Evolutionary conservation across 2,797 vertebrate genomes (phyloP).

Genomic region (Sebastes nivosus): DNA sequence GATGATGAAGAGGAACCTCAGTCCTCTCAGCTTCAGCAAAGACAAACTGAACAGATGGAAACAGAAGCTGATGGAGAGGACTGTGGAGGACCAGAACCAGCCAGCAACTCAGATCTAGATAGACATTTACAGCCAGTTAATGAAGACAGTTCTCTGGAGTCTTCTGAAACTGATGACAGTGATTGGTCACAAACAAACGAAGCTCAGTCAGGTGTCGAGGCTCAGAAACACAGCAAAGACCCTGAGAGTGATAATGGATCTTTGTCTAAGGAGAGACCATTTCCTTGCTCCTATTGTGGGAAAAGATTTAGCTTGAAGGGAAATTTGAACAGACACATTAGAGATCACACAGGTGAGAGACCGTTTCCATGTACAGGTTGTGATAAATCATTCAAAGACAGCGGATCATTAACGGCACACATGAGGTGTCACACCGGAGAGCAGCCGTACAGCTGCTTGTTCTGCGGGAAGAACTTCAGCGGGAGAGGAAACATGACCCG

Average conservation of each 20-base stretch:
- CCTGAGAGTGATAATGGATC: not conserved
- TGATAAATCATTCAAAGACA: constrained; percentile 56
- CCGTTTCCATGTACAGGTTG: constrained; percentile 50
- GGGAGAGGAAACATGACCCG: constrained; percentile 51
- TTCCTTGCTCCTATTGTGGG: constrained; percentile 49
- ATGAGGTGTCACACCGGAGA: constrained; percentile 62
- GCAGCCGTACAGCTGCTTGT: constrained; percentile 51
- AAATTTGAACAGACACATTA: constrained; percentile 54
- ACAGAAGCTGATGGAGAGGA: not conserved
- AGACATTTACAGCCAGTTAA: not conserved
- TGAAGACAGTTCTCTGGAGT: constrained; percentile 6
- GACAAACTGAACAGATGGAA: not conserved
- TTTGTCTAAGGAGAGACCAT: constrained; percentile 19
- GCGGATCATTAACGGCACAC: constrained; percentile 43
- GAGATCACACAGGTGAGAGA: constrained; percentile 55
- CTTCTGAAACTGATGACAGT: constrained; percentile 3
- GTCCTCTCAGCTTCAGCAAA: constrained; percentile 1
- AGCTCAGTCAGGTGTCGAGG: not conserved
- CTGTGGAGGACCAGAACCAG: constrained; percentile 1
- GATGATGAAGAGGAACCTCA: constrained; percentile 22
- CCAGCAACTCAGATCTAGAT: not conserved
- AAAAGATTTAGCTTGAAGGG: constrained; percentile 55
- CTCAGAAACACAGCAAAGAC: not conserved
- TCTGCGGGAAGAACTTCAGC: constrained; percentile 48
- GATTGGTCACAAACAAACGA: constrained; percentile 15